Conservation (phyloP, 2,797 vertebrate species). For the Siniperca obscura region DNA sequence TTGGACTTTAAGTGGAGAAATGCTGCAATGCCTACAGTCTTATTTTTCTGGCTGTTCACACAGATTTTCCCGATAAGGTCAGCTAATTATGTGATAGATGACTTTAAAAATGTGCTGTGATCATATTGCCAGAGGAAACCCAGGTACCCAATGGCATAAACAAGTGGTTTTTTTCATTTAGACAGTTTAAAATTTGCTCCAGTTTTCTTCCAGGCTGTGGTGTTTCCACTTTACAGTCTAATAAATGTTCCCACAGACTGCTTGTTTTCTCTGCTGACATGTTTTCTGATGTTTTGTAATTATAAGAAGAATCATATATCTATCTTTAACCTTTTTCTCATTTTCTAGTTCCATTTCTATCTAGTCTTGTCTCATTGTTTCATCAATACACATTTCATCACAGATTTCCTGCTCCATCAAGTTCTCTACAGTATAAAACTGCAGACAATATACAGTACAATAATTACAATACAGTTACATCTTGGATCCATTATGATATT, state of each 20-base stretch:
- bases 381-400: background rate
- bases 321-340: background rate
- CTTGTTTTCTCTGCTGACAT: background rate
- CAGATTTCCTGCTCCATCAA: background rate
- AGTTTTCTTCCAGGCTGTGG: slow-evolving; percentile 36
- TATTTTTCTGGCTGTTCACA: background rate
- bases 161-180: slow-evolving; percentile 51
- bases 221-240: background rate
- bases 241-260: background rate
- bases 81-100: slow-evolving; percentile 35
- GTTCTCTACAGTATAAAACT: background rate
- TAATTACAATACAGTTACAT: background rate
- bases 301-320: background rate
- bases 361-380: background rate
- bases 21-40: background rate
- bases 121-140: slow-evolving; percentile 39
- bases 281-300: background rate
- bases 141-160: slow-evolving; percentile 46
- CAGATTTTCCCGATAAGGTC: slow-evolving; percentile 7
- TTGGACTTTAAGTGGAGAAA: background rate
- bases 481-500: background rate
- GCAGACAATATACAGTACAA: background rate
- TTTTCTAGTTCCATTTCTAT: background rate
- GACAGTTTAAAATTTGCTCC: slow-evolving; percentile 36
- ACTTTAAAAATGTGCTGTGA: slow-evolving; percentile 23